A percentile compares a stretch with the other conserved stretches of the same genome.
These are phyloP conservation scores for Oryzias sinensis DNA, from an alignment of 2,797 vertebrate genomes.

Conservation along the genomic window DNA sequence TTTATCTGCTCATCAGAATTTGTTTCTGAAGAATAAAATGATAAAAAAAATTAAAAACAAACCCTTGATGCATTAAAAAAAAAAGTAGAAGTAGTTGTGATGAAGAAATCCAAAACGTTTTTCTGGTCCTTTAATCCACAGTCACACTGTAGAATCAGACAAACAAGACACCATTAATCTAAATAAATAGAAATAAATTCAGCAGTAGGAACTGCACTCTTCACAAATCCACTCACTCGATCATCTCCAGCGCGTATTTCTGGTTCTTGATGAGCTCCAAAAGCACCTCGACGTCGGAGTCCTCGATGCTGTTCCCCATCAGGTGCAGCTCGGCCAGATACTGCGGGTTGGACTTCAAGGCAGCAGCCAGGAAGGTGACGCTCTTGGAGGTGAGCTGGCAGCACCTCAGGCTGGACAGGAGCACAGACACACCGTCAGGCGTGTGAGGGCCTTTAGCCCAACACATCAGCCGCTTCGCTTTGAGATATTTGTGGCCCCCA, in stretches of 20 bases:
- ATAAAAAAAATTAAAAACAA: no score
- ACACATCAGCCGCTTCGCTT: not conserved
- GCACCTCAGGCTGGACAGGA: slow-evolving; percentile 35
- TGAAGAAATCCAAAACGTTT: not conserved
- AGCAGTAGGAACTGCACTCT: not conserved
- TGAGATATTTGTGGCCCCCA: not conserved
- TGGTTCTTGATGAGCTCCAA: slow-evolving; percentile 7
- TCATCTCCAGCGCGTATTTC: slow-evolving; percentile 19
- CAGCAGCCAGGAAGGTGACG: slow-evolving; percentile 19
- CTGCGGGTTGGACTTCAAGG: slow-evolving; percentile 36
- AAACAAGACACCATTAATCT: not conserved
- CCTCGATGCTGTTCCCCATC: slow-evolving; percentile 46
- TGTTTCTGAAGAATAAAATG: no score
- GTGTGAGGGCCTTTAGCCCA: not conserved
- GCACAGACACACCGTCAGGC: not conserved
- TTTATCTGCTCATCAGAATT: no score
- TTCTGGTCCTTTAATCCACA: slow-evolving; percentile 17
- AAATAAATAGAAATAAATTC: not conserved
- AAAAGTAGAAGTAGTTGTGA: not conserved
- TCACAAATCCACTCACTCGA: slow-evolving; percentile 43
- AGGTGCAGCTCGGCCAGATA: slow-evolving; percentile 44
- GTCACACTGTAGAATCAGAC: slow-evolving; percentile 37
- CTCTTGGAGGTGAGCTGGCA: slow-evolving; percentile 38
- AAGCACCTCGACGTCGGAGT: slow-evolving; percentile 17
- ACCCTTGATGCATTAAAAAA: not conserved